A percentile compares a stretch with the other conserved stretches of the same genome.
Evolutionary conservation across 2,113 vertebrate genomes (phyloP).

Genomic region (Mormoops blainvillei): DNA sequence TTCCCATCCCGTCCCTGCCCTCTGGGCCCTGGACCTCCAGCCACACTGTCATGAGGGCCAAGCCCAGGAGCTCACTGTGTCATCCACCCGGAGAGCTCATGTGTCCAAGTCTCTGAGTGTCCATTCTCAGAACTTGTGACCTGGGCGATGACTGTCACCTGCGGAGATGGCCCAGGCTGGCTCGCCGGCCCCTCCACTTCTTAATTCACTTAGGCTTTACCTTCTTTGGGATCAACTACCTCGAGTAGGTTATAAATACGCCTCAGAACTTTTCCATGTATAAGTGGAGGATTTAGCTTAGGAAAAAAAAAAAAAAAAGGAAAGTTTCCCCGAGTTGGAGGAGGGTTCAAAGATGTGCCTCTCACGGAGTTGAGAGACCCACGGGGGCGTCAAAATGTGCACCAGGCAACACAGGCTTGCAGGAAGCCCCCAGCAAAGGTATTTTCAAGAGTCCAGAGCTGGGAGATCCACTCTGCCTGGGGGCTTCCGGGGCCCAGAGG

Average conservation of each 20-base stretch:
- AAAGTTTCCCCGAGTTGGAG: neutral
- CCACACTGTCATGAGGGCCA: neutral
- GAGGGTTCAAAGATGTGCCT: neutral
- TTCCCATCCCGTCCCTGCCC: rapidly evolving
- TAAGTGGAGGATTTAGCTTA: neutral
- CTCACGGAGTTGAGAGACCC: neutral
- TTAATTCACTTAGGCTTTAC: neutral
- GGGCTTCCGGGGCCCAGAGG: neutral
- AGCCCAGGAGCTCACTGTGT: too few relatives aligned
- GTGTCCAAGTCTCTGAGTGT: neutral
- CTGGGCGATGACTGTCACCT: neutral
- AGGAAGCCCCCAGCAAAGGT: neutral
- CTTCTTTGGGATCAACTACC: neutral
- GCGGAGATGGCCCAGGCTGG: neutral
- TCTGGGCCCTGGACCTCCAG: neutral
- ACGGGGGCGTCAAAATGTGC: neutral
- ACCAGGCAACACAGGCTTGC: neutral
- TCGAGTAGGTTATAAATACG: neutral
- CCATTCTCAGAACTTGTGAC: neutral
- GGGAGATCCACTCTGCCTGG: neutral
- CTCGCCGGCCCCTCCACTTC: neutral
- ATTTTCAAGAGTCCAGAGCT: neutral
- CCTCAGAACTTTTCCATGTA: neutral
- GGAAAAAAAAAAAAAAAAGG: neutral
- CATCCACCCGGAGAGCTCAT: rapidly evolving